A percentile compares a stretch with the other conserved stretches of the same genome.
These are phyloP conservation scores for Melanotaenia pygmaea DNA, from an alignment of 2,797 vertebrate species.

Conservation along the genomic window DNA sequence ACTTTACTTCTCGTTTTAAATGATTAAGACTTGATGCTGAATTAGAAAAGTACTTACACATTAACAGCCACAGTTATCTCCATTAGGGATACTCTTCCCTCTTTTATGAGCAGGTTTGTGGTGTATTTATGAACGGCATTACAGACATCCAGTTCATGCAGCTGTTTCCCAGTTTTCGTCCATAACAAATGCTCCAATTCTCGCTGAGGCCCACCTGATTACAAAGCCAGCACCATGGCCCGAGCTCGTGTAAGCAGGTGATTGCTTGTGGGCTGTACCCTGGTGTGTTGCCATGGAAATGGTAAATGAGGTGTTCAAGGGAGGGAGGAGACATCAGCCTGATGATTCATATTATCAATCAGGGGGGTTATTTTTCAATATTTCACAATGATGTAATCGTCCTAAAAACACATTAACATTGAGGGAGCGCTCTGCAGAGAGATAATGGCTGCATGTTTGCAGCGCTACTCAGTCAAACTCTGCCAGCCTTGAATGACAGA, in stretches of 20 bases:
- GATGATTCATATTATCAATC: conserved; percentile 82
- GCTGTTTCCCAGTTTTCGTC: conserved; percentile 42
- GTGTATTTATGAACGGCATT: conserved; percentile 51
- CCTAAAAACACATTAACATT: conserved; percentile 83
- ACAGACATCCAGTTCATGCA: conserved; percentile 18
- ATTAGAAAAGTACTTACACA: conserved; percentile 33
- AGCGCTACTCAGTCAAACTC: conserved; percentile 69
- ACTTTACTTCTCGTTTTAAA: background rate
- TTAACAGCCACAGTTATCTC: conserved; percentile 44
- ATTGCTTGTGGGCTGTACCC: conserved; percentile 46
- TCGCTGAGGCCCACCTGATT: conserved; percentile 35
- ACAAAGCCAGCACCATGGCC: conserved; percentile 20
- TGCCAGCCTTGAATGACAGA: conserved; percentile 78
- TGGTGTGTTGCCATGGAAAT: conserved; percentile 47
- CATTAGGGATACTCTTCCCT: conserved; percentile 52
- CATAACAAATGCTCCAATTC: conserved; percentile 61
- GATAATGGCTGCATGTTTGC: conserved; percentile 78
- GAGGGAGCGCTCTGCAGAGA: conserved; percentile 66
- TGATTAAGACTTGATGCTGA: conserved; percentile 20
- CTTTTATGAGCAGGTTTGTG: conserved; percentile 40
- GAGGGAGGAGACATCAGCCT: conserved; percentile 48
- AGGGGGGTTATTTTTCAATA: conserved; percentile 76
- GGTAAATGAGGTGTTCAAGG: conserved; percentile 74
- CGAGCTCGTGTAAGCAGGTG: conserved; percentile 42
- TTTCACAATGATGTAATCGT: conserved; percentile 82